phyloP scores from a whole-genome alignment of 1,140 invertebrate genomes.

The Drosophila dunni region DNA sequence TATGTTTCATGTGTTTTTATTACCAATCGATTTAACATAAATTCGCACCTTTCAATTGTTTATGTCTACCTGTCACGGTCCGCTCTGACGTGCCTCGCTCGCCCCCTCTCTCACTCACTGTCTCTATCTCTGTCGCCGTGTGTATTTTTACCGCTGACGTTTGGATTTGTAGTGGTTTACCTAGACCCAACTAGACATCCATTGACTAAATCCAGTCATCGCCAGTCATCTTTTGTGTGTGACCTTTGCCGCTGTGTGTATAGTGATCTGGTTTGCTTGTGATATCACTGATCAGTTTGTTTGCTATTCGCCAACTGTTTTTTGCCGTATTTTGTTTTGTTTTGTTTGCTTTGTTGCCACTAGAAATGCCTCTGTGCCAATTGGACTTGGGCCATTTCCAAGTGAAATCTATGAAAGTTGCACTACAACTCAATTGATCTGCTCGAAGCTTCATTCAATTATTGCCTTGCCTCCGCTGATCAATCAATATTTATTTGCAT shows the following conservation, averaged over 20 bases:
- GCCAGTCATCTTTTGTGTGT: conserved; percentile 30
- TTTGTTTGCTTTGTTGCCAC: conserved; percentile 43
- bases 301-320: conserved; percentile 31
- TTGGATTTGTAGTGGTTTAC: conserved; percentile 64
- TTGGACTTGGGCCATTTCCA: conserved; percentile 73
- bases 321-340: background rate
- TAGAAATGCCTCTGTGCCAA: conserved; percentile 38
- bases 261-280: conserved; percentile 69
- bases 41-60: conserved; percentile 80
- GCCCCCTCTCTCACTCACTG: conserved; percentile 22
- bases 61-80: conserved; percentile 53
- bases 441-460: background rate
- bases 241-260: conserved; percentile 65
- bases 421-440: conserved; percentile 17
- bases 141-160: conserved; percentile 59
- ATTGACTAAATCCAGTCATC: conserved; percentile 62
- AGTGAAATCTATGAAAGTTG: conserved; percentile 82
- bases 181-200: conserved; percentile 78
- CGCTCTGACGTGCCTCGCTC: conserved; percentile 23
- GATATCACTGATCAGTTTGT: conserved; percentile 1
- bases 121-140: conserved; percentile 27
- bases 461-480: conserved; percentile 39
- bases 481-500: conserved; percentile 33
- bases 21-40: conserved; percentile 77
- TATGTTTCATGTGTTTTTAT: conserved; percentile 47